Conservation (phyloP, 2,888 invertebrate species). For the Protophormia terraenovae region DNA sequence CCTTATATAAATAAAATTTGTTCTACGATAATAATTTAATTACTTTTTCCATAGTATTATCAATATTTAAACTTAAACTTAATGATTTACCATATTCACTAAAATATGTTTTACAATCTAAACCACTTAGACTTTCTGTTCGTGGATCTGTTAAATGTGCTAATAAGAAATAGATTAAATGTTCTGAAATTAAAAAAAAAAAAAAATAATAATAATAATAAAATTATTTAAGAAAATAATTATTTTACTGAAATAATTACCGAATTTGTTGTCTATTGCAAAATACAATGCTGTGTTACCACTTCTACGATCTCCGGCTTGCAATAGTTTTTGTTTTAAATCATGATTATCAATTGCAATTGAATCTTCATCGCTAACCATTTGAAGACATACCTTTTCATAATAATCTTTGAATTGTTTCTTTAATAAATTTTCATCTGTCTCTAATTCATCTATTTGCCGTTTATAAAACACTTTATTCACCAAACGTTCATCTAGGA, state of each 20-base stretch:
- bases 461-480: constrained; percentile 69
- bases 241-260: constrained; percentile 63
- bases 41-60: constrained; percentile 75
- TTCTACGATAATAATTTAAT: constrained; percentile 69
- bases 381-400: constrained; percentile 53
- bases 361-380: constrained; percentile 41
- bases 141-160: constrained; percentile 78
- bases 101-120: constrained; percentile 76
- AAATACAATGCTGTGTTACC: constrained; percentile 76
- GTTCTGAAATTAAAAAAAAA: constrained; percentile 71
- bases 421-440: constrained; percentile 40
- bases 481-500: constrained; percentile 73
- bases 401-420: constrained; percentile 71
- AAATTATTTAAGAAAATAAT: background rate
- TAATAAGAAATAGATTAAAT: constrained; percentile 76
- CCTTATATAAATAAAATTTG: too few relatives aligned
- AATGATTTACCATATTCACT: constrained; percentile 71
- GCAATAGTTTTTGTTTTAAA: constrained; percentile 71
- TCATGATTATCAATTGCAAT: constrained; percentile 53
- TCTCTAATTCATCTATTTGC: constrained; percentile 17
- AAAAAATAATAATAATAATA: background rate
- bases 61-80: constrained; percentile 74
- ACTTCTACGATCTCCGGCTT: constrained; percentile 75
- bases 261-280: constrained; percentile 75
- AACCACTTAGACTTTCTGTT: constrained; percentile 75